These are phyloP conservation scores for Phrynocephalus versicolor DNA, from an alignment of 2,113 vertebrate species.

Conservation along the genomic window DNA sequence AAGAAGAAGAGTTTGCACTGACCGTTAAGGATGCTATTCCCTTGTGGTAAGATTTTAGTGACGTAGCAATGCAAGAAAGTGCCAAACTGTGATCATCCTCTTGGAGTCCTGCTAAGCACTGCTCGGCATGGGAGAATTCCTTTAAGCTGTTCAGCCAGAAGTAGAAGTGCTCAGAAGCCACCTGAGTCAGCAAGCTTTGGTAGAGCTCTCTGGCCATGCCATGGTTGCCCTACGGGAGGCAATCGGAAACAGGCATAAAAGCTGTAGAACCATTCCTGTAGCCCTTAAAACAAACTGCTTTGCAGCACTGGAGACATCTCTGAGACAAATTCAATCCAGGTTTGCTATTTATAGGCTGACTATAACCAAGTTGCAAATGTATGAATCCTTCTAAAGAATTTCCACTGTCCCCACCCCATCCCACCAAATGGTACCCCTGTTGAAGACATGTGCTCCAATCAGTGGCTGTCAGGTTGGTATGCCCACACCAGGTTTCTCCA, in stretches of 20 bases:
- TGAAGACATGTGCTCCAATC: no score
- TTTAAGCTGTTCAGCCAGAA: slow-evolving; percentile 98
- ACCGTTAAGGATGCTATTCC: slow-evolving; percentile 96
- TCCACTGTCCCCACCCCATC: neutral
- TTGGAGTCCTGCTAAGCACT: slow-evolving; percentile 86
- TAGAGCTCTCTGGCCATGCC: slow-evolving; percentile 95
- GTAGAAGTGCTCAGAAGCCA: slow-evolving; percentile 98
- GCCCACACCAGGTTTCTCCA: neutral
- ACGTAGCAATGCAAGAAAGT: slow-evolving; percentile 90
- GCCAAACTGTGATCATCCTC: slow-evolving; percentile 89
- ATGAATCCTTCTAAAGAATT: neutral
- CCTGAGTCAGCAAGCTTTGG: slow-evolving; percentile 92
- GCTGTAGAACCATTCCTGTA: neutral
- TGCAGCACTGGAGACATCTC: neutral
- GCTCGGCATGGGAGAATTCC: slow-evolving; percentile 95
- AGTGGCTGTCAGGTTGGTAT: no score
- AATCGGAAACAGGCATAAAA: neutral
- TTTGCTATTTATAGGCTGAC: neutral
- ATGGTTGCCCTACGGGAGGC: slow-evolving; percentile 86
- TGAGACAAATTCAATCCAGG: neutral
- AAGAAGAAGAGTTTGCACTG: slow-evolving; percentile 56
- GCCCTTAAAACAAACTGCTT: neutral
- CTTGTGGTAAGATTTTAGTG: slow-evolving; percentile 94
- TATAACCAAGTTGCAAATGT: neutral
- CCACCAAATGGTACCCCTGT: neutral